Percentiles rank a stretch among this genome's conserved stretches.
Evolutionary conservation across 1,140 invertebrate genomes (phyloP).

Genomic region (Dinothrombium tinctorium): DNA sequence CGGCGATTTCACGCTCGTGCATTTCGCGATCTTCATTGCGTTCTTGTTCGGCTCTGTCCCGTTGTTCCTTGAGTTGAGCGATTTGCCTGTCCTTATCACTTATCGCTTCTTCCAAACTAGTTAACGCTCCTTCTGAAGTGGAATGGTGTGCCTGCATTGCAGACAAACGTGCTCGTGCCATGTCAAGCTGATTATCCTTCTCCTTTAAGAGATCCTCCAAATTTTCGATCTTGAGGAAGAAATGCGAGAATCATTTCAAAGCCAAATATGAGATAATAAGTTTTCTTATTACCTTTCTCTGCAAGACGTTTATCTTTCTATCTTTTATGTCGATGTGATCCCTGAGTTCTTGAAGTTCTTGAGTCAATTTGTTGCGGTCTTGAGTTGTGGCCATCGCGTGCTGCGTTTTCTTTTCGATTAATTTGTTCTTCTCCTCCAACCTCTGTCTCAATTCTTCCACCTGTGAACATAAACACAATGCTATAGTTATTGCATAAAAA

Average conservation of each 20-base stretch:
- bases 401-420: slow-evolving; percentile 78
- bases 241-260: no score
- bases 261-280: neutral
- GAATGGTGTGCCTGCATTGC: slow-evolving; percentile 73
- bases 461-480: slow-evolving; percentile 23
- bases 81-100: slow-evolving; percentile 92
- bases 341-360: slow-evolving; percentile 66
- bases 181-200: slow-evolving; percentile 91
- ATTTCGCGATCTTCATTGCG: slow-evolving; percentile 81
- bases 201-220: slow-evolving; percentile 86
- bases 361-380: slow-evolving; percentile 56
- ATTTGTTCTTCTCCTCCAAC: slow-evolving; percentile 81
- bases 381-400: slow-evolving; percentile 58
- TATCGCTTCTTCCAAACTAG: slow-evolving; percentile 79
- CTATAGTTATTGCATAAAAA: neutral
- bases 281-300: slow-evolving; percentile 55
- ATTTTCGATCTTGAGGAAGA: slow-evolving; percentile 81
- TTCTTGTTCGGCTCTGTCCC: slow-evolving; percentile 85
- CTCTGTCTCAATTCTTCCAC: slow-evolving; percentile 77
- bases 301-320: slow-evolving; percentile 81
- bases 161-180: slow-evolving; percentile 65
- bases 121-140: slow-evolving; percentile 67
- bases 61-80: slow-evolving; percentile 62
- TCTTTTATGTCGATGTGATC: slow-evolving; percentile 96
- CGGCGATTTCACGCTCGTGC: slow-evolving; percentile 73